These are phyloP conservation scores for Muricea muricata DNA, from an alignment of 92 coral and sea anemone species.

Conservation along the genomic window DNA sequence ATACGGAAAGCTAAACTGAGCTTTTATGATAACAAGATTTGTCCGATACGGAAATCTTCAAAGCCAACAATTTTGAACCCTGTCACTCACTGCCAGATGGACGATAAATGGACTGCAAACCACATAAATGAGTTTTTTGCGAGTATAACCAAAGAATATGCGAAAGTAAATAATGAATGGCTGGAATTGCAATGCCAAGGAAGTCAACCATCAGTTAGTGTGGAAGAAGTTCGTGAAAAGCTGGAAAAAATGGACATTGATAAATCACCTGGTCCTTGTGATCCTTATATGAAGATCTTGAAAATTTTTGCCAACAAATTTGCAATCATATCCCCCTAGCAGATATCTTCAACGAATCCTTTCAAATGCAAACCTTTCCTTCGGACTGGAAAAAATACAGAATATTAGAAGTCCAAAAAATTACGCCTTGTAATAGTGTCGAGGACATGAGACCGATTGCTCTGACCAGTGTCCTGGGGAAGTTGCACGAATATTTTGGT, in stretches of 20 bases:
- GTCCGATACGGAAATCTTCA: neutral
- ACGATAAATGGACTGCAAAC: neutral
- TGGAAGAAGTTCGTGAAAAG: neutral
- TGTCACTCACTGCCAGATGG: neutral
- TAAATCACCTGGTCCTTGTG: neutral
- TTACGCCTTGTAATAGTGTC: conserved; percentile 1
- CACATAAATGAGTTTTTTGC: conserved; percentile 1
- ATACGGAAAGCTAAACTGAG: neutral
- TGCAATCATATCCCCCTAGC: neutral
- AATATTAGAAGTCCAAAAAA: neutral
- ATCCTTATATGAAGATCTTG: neutral
- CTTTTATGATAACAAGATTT: no score
- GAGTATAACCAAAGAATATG: neutral
- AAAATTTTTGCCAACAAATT: neutral
- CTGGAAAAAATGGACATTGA: neutral
- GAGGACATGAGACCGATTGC: conserved; percentile 8
- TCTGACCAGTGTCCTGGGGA: neutral
- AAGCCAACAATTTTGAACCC: neutral
- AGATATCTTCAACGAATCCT: no score
- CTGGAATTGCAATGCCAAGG: neutral
- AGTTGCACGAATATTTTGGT: conserved; percentile 1
- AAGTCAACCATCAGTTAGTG: neutral
- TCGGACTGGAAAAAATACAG: neutral
- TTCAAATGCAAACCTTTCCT: no score
- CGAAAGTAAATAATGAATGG: neutral